A percentile compares a stretch with the other conserved stretches of the same genome.
Evolutionary conservation across 2,797 vertebrate genomes (phyloP).

Genomic region (Trachops cirrhosus): DNA sequence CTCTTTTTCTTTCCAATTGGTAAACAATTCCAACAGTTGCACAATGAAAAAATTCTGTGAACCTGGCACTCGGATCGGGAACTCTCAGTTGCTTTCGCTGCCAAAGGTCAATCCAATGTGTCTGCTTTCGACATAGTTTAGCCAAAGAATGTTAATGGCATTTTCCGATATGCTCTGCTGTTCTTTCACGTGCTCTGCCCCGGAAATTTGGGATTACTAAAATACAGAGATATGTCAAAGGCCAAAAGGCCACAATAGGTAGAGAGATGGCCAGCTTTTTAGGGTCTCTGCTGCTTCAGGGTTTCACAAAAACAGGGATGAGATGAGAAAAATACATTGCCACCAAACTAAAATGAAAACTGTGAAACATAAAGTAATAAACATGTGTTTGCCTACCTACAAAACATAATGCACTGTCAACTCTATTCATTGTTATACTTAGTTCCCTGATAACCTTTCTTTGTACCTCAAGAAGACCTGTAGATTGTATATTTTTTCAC

Average conservation of each 20-base stretch:
- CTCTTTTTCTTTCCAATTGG: slow-evolving; percentile 13
- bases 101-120: slow-evolving; percentile 55
- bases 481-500: not conserved
- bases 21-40: slow-evolving; percentile 49
- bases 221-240: not conserved
- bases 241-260: not conserved
- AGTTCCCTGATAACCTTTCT: not conserved
- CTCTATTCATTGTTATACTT: not conserved
- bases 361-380: not conserved
- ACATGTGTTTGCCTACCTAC: not conserved
- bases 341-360: not conserved
- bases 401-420: not conserved
- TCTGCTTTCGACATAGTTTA: slow-evolving; percentile 67
- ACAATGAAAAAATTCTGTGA: slow-evolving; percentile 12
- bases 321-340: not conserved
- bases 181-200: not conserved
- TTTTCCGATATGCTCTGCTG: slow-evolving; percentile 48
- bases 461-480: not conserved
- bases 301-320: not conserved
- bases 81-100: slow-evolving; percentile 61
- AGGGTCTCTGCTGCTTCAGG: not conserved
- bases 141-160: slow-evolving; percentile 66
- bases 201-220: slow-evolving; percentile 40
- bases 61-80: slow-evolving; percentile 59
- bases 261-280: not conserved